Evolutionary conservation across 2,888 invertebrate genomes (phyloP), one percentile per base, ranked within the genome.

Genomic region (Cerastoderma edule): DNA sequence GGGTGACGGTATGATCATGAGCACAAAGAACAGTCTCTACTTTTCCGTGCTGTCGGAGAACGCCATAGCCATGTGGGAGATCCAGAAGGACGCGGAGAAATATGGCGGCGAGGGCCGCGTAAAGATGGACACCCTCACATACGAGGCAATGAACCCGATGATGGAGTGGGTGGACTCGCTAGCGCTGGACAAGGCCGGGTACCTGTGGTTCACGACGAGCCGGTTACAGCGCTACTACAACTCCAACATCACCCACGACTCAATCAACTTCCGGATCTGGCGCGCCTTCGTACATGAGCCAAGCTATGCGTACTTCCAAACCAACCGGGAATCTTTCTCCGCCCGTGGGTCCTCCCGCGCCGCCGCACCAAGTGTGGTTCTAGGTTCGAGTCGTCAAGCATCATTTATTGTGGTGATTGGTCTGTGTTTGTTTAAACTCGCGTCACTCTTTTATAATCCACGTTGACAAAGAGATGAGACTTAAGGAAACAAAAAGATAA

Each of bases 151-250:
- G 39, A 72, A 84, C 24, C 70, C 74, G 22, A 67, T 72, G 5
- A 85, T 88, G 84, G 83, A 85, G 28, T 89, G 88, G 88, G 83
- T 86, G 4, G 88, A 89, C 71, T 84, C 87, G 1, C 80, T 88
- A 8, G 85, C 84, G 2, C 78, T 87, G 27, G 86, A 86, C 32
- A 84, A 83, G 54, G 72, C 77, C 30, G 87, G 87, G 2, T 80
- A 85, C 64, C 75, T 89, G 27, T 89, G 88, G 88, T 85, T 88
- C 66, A 85, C 86, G 8, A 85, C 88, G 4, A 88, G 88, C 60
- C 79, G 85, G 24, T 71, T 89, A 13, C 80, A 83, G 16, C 70
- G 74, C 6, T 85, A 83, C 57, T 64, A 84, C n/a, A 63, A 74
- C 32, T 70, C 78, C 13, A 71, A 71, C 39, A 63, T 79, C 16